These are phyloP conservation scores for Drosophila funebris DNA, from an alignment of 1,140 invertebrate genomes.

Conservation along the genomic window DNA sequence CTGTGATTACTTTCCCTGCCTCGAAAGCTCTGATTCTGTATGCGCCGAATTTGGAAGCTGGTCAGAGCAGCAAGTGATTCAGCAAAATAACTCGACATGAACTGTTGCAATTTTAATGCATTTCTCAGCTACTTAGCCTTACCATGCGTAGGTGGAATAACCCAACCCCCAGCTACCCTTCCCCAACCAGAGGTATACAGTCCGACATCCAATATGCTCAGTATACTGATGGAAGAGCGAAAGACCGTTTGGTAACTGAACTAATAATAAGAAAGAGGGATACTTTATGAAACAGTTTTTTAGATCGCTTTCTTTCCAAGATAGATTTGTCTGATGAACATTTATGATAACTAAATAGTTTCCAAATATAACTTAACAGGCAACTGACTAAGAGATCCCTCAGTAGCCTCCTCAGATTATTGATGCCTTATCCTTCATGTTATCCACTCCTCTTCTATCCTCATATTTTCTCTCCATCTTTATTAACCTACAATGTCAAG, in stretches of 20 bases:
- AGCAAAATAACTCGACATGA: slow-evolving; percentile 56
- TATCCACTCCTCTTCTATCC: too few species aligned
- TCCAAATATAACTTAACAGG: too few species aligned
- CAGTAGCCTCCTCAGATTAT: too few species aligned
- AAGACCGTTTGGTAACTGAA: background rate
- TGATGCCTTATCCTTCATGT: too few species aligned
- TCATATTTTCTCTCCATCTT: too few species aligned
- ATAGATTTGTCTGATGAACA: too few species aligned
- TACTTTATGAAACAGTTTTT: too few species aligned
- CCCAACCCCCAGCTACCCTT: too few species aligned
- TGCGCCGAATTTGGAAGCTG: slow-evolving; percentile 25
- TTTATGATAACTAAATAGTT: too few species aligned
- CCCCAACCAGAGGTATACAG: background rate
- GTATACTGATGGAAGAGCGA: background rate
- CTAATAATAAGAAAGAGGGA: background rate
- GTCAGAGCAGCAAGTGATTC: slow-evolving; percentile 38
- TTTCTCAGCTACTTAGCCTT: slow-evolving; percentile 66
- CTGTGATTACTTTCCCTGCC: slow-evolving; percentile 70
- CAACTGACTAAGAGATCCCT: too few species aligned
- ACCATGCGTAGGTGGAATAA: slow-evolving; percentile 31
- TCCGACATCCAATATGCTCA: slow-evolving; percentile 2
- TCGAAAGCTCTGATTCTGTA: slow-evolving; percentile 9
- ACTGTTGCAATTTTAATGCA: slow-evolving; percentile 77
- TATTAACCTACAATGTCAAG: too few species aligned
- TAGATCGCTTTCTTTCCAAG: too few species aligned